Evolutionary conservation across 2,888 invertebrate genomes (phyloP), one percentile per base, ranked within the genome.

Genomic region (Heliconius ethilla): DNA sequence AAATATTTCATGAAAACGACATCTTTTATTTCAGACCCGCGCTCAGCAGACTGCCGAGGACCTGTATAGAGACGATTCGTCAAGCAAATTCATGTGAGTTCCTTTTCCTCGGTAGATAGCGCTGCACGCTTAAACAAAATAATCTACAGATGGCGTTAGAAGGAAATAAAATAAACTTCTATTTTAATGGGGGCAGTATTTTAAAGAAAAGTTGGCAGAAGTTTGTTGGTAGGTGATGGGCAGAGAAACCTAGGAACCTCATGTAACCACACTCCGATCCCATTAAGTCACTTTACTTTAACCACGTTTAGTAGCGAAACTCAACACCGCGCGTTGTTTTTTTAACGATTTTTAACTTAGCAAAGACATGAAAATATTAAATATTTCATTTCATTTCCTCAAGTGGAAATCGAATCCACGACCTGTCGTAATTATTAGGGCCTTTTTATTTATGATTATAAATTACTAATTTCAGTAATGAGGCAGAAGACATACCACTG

Each of bases 21-120:
- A 89, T 87, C 90, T 90, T 78, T 76, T 70, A 88, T 92, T 79
- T 18, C 90, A 93, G 93, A 89, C 88, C 74, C 89, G 85, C 74
- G 84, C 80, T 3, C 87, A 87, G 2, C 87, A 84, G 73, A 87
- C 87, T 76, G 87, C 89, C 79, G 87, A 83, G 85, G 90, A 91
- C 88, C 89, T 92, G 88, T 94, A 88, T 74, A 90, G 87, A 81
- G 88, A 88, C 29, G 87, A 91, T 18, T 78, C 87, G 37, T 83
- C 87, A 66, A 82, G 84, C 83, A 88, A 85, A 77, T 81, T 87
- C 27, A 82, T 84, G 92, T 92, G 81, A 90, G 91, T 84, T 51
- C n/a, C 29, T 11, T 33, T 40, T 15, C 40, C 18, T 18, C 25
- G 25, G 10, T 62, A 74, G 73, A 25, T 62, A 4, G 40, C 63